Conservation (phyloP, 1,140 invertebrate species). For the Bombus sylvicola region DNA sequence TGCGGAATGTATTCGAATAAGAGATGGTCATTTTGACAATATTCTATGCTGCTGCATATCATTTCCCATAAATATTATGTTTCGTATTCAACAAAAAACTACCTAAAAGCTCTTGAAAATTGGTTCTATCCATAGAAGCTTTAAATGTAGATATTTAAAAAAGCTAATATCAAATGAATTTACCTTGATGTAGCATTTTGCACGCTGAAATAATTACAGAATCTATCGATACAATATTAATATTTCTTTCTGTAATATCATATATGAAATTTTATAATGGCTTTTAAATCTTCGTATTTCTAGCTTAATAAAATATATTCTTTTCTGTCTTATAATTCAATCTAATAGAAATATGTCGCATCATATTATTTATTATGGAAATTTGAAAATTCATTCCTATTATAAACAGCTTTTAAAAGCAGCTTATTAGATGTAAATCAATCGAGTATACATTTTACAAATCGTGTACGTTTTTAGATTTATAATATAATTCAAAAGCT, state of each 20-base stretch:
- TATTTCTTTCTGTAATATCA: background rate
- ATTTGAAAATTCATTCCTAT: too few species aligned
- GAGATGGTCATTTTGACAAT: conserved; percentile 1
- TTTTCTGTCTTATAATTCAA: too few species aligned
- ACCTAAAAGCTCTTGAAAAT: background rate
- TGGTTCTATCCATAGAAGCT: background rate
- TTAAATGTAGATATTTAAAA: background rate
- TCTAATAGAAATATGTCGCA: too few species aligned
- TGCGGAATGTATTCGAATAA: background rate
- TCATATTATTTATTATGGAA: too few species aligned
- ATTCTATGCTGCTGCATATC: background rate
- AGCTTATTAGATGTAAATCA: too few species aligned
- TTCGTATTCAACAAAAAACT: background rate
- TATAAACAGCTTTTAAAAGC: too few species aligned
- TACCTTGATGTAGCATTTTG: accelerated
- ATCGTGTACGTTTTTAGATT: too few species aligned
- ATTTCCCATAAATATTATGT: conserved; percentile 15
- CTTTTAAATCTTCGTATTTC: background rate
- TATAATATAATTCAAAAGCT: too few species aligned
- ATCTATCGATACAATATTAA: background rate
- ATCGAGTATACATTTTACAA: too few species aligned
- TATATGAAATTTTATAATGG: background rate
- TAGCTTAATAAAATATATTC: background rate
- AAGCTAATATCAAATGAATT: background rate
- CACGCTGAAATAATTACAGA: background rate